phyloP scores from a whole-genome alignment of 2,888 invertebrate species.

The Perizoma flavofasciatum region DNA sequence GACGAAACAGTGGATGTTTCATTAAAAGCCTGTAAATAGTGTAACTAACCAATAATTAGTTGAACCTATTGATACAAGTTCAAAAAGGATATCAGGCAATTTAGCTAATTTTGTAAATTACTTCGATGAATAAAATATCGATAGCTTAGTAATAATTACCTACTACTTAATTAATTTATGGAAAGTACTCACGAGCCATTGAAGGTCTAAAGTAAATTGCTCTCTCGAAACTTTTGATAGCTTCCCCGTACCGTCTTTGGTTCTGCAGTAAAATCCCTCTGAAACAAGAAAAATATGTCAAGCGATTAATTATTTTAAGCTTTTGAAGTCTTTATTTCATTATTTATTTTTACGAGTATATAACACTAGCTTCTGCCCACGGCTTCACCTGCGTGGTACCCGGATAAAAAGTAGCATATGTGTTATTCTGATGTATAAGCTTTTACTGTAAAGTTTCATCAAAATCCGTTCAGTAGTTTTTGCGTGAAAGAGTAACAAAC shows the following conservation, averaged over 20 bases:
- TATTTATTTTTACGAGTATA: conserved; percentile 33
- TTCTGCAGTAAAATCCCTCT: conserved; percentile 97
- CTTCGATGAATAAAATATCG: not conserved
- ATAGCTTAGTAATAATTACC: conserved; percentile 29
- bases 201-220: conserved; percentile 97
- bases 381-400: too few relatives aligned
- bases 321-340: conserved; percentile 33
- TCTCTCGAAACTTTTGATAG: conserved; percentile 94
- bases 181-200: conserved; percentile 92
- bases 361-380: conserved; percentile 20
- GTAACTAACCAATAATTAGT: too few relatives aligned
- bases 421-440: too few relatives aligned
- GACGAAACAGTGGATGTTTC: not conserved
- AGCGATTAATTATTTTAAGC: conserved; percentile 39
- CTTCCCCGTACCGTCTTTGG: conserved; percentile 93
- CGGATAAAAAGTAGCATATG: too few relatives aligned
- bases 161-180: conserved; percentile 43
- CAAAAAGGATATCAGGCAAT: too few relatives aligned
- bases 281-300: conserved; percentile 76
- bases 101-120: not conserved
- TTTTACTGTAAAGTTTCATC: too few relatives aligned
- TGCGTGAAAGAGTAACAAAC: too few relatives aligned
- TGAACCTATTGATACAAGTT: too few relatives aligned
- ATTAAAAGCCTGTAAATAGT: not conserved
- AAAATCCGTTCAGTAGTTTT: too few relatives aligned